Evolutionary conservation across 2,888 invertebrate species (phyloP).

Genomic region (Eurytoma adleriae): DNA sequence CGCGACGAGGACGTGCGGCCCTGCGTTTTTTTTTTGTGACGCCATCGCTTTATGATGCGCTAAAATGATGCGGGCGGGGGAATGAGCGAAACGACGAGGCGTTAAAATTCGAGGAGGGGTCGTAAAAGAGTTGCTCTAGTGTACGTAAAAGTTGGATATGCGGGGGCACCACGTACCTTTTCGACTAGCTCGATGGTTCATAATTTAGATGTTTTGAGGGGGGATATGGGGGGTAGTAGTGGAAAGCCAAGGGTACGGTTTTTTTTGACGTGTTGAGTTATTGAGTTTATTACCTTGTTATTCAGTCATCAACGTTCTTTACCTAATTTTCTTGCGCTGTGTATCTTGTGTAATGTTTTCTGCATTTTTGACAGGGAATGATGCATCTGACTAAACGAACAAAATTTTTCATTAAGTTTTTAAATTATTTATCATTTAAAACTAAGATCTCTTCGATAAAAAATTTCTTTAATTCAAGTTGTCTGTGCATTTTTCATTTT

Average conservation of each 20-base stretch:
- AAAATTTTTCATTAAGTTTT: too few relatives aligned
- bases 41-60: neutral
- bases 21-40: neutral
- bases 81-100: conserved; percentile 38
- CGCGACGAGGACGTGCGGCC: neutral
- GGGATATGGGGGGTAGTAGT: too few relatives aligned
- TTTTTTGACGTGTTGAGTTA: too few relatives aligned
- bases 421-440: too few relatives aligned
- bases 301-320: too few relatives aligned
- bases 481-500: too few relatives aligned
- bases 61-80: neutral
- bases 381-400: neutral
- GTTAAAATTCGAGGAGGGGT: conserved; percentile 47
- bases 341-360: neutral
- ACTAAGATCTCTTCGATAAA: too few relatives aligned
- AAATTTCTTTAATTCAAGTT: too few relatives aligned
- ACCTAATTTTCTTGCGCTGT: neutral
- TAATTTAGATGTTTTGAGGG: conserved; percentile 16
- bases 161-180: neutral
- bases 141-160: conserved; percentile 30
- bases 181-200: conserved; percentile 15
- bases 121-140: conserved; percentile 30
- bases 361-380: neutral
- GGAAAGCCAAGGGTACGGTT: too few relatives aligned
- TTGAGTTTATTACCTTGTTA: too few relatives aligned